Conservation (phyloP, 2,888 invertebrate species). For the Melipona beecheii region DNA sequence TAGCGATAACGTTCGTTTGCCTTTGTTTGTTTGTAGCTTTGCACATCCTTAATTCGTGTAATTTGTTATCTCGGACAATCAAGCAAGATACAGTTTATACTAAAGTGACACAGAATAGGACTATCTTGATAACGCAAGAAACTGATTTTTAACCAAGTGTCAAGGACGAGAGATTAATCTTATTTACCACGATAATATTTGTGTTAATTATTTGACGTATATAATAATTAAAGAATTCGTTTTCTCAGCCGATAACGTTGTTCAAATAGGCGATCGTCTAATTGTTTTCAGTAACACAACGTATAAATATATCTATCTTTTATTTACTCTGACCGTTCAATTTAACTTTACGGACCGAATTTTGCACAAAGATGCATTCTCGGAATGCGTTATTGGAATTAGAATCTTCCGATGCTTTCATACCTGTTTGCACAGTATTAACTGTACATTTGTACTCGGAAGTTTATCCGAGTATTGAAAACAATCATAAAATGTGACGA, state of each 20-base stretch:
- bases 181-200: slow-evolving; percentile 4
- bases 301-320: background rate
- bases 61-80: background rate
- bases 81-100: background rate
- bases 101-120: background rate
- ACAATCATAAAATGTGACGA: background rate
- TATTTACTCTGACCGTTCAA: slow-evolving; percentile 1
- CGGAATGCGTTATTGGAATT: background rate
- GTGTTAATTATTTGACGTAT: background rate
- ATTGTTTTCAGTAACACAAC: background rate
- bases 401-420: background rate
- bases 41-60: background rate
- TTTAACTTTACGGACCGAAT: background rate
- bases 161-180: background rate
- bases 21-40: background rate
- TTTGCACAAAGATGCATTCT: background rate
- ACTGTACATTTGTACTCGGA: background rate
- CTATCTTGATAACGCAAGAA: background rate
- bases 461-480: background rate
- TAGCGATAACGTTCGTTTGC: background rate
- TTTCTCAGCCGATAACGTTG: background rate
- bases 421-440: background rate
- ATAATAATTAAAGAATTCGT: background rate
- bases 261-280: background rate
- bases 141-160: background rate